phyloP scores from a whole-genome alignment of 2,797 vertebrate genomes.

The Gobio occitaniae region DNA sequence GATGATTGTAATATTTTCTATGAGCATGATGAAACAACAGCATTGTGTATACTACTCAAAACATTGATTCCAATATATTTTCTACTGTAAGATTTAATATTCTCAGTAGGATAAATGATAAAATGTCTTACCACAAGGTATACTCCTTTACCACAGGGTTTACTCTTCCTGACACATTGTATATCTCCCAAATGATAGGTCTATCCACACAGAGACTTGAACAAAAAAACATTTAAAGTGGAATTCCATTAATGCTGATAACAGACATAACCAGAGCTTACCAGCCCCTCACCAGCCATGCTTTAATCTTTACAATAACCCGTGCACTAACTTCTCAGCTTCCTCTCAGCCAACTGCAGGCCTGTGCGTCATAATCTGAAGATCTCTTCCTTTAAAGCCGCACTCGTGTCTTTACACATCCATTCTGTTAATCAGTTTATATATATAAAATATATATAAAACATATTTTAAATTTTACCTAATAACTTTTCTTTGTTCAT shows the following conservation, averaged over 20 bases:
- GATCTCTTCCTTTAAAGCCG: conserved; percentile 54
- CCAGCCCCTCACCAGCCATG: conserved; percentile 56
- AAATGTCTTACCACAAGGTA: conserved; percentile 36
- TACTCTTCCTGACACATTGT: conserved; percentile 24
- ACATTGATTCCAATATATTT: neutral
- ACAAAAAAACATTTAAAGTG: neutral
- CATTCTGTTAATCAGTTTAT: conserved; percentile 6
- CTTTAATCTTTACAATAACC: conserved; percentile 71
- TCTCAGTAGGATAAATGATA: neutral
- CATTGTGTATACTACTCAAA: neutral
- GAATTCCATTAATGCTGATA: conserved; percentile 33
- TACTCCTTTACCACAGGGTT: conserved; percentile 10
- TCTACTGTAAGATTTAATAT: neutral
- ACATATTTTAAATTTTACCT: neutral
- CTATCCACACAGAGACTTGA: conserved; percentile 18
- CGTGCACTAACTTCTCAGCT: conserved; percentile 57
- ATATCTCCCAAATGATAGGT: neutral
- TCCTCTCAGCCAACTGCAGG: conserved; percentile 56
- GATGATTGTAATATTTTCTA: neutral
- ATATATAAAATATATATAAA: neutral
- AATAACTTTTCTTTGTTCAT: neutral
- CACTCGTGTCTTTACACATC: conserved; percentile 33
- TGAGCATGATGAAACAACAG: neutral
- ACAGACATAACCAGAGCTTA: conserved; percentile 46
- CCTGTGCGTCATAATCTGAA: conserved; percentile 76